Base-by-base conservation (phyloP, 1,140 invertebrate species). In the Bombus huntii region DNA sequence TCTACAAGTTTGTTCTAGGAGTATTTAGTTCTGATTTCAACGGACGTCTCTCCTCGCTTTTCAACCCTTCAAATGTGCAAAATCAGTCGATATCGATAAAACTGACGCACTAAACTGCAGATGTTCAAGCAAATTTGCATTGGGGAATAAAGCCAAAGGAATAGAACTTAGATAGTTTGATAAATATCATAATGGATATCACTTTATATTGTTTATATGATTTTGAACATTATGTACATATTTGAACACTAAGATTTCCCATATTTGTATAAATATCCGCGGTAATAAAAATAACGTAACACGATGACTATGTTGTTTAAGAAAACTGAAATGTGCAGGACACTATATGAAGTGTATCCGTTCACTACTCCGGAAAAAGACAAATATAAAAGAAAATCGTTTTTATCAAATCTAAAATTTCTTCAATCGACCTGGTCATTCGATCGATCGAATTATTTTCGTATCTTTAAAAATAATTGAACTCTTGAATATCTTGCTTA, bases 1-100 rank as follows among this genome's bases (percentile, higher is more conserved):
- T 39, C 86, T 90, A 88, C 53, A 25, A 88, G 88, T 86, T 87
- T 85, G 68, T 81, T 75, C 87, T 90, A 90, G 39, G 82, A 71
- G 53, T 90, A 85, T 70, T 62, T 42, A 76, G 39, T 83, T 82
- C 65, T 44, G 75, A 81, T 85, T 71, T 79, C 74, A 70, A 42
- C 78, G 62, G 42, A 86, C 62, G 42, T 84, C 37, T 83, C 57
- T 71, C 44, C 83, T 66, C 78, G 53, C 81, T 68, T 22, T 72
- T 78, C 73, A 65, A 83, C 76, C 72, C 71, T 80, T 53, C 13
- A n/a, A 37, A 22, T 10, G 34, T 34, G 31, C 31, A 12, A n/a
- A 47, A 42, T 39, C 22, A 47, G 15, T 47, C 47, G 47, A 47
- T 47, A 47, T 18, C 15, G 47, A 47, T 47, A 47, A 47, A 47